Percentiles rank a stretch among this genome's conserved stretches.
Conservation (phyloP, 2,888 invertebrate genomes). For the Zeuzera pyrina region DNA sequence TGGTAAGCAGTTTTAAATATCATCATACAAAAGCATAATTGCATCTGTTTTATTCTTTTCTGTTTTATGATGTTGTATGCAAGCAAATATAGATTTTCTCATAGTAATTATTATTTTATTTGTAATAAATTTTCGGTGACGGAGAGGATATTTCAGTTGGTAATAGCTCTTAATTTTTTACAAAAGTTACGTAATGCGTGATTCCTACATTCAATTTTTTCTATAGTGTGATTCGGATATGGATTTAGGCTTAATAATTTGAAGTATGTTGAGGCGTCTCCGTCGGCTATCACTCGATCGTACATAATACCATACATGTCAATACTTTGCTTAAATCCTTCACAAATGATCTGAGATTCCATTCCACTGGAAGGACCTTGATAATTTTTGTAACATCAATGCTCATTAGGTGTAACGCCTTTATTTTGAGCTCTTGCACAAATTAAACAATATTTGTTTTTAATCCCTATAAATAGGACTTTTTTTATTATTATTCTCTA, state of each 20-base stretch:
- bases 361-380: slow-evolving; percentile 25
- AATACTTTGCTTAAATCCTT: slow-evolving; percentile 25
- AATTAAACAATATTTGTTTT: slow-evolving; percentile 26
- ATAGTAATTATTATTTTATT: slow-evolving; percentile 13
- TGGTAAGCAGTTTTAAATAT: slow-evolving; percentile 12
- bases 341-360: slow-evolving; percentile 28
- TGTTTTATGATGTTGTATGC: slow-evolving; percentile 6
- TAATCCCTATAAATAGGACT: slow-evolving; percentile 23
- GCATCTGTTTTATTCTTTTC: not conserved
- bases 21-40: slow-evolving; percentile 5
- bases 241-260: slow-evolving; percentile 16
- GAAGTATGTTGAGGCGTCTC: slow-evolving; percentile 28
- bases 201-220: slow-evolving; percentile 29
- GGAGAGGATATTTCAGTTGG: slow-evolving; percentile 12
- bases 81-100: slow-evolving; percentile 7
- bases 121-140: slow-evolving; percentile 6
- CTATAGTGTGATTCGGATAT: slow-evolving; percentile 4
- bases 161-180: slow-evolving; percentile 5
- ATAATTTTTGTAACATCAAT: slow-evolving; percentile 31
- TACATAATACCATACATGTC: slow-evolving; percentile 24
- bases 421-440: slow-evolving; percentile 20
- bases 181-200: slow-evolving; percentile 21
- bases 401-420: slow-evolving; percentile 10
- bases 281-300: slow-evolving; percentile 26
- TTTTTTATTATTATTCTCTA: slow-evolving; percentile 11